A percentile compares a stretch with the other conserved stretches of the same genome.
phyloP scores from a whole-genome alignment of 2,797 vertebrate genomes.

The Amblyraja radiata region DNA sequence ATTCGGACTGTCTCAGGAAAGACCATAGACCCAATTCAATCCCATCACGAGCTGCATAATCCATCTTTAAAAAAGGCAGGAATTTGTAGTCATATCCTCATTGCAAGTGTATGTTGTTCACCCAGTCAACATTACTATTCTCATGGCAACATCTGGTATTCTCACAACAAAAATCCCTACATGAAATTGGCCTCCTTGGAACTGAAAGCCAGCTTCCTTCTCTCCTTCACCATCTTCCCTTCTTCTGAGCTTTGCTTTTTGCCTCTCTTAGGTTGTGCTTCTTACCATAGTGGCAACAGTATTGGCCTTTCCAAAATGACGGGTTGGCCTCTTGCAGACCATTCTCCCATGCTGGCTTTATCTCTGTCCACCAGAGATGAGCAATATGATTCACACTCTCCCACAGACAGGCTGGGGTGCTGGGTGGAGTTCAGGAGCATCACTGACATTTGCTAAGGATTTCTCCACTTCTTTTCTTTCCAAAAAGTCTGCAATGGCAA shows the following conservation, averaged over 20 bases:
- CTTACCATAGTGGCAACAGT: background rate
- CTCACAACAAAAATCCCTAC: background rate
- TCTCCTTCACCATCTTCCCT: background rate
- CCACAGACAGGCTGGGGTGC: background rate
- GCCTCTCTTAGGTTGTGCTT: background rate
- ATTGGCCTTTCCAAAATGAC: background rate
- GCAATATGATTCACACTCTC: background rate
- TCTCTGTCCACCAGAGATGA: background rate
- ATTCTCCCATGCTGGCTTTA: background rate
- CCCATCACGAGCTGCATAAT: background rate
- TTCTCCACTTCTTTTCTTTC: background rate
- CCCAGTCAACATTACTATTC: background rate
- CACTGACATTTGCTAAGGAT: background rate
- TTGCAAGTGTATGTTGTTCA: background rate
- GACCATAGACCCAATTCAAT: background rate
- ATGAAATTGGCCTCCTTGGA: background rate
- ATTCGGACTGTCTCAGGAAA: constrained; percentile 17
- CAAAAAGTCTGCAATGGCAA: background rate
- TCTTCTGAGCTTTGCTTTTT: background rate
- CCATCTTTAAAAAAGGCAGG: background rate
- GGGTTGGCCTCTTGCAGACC: background rate
- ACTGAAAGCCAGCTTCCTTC: background rate
- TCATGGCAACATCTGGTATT: background rate
- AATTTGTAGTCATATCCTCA: background rate
- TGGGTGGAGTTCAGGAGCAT: background rate